Evolutionary conservation across 1,140 invertebrate genomes (phyloP), one percentile per base, ranked within the genome.

Genomic region (Pteromalus puparum): DNA sequence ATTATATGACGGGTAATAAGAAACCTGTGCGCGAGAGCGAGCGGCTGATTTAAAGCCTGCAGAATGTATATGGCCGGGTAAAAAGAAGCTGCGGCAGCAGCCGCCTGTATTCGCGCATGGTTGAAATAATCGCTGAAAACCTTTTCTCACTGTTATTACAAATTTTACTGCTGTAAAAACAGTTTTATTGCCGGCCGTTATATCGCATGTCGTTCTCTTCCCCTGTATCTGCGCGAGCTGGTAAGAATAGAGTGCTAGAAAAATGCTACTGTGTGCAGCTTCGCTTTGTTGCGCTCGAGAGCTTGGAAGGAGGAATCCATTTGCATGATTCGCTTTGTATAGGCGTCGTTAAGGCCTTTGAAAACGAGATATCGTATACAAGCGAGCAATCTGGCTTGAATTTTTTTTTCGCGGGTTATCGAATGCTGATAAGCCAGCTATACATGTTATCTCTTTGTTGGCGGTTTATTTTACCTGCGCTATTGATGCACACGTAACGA

Each of bases 1-100:
- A 80, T 84, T 84, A 80, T 84, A 80, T 84, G 77, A 78, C 82
- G 82, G 82, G 81, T 83, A 83, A 83, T 83, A 83, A 83, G 81
- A 83, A 83, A 83, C 81, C 81, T 34, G 30, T 3, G 73, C 46
- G 48, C 48, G 48, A 53, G 48, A 34, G 30, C 3, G 53, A 48
- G 13, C 24, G 42, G 72, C 61, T 75, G 81, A 82, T 82, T 82
- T 83, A 83, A 61, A 83, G 42, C 74, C 74, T 46, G 74, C 21
- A 53, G 74, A 76, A 76, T 48, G 46, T 28, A 28, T 61, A 68
- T 68, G 78, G 65, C 21, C 72, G 72, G 34, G 30, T 73, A 73
- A 73, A 73, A 73, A 34, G 72, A 73, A 34, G 75, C 75, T 38
- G 6, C 34, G 0, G 26, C 26, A 5, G 42, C 24, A 28, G 21